A percentile compares a stretch with the other conserved stretches of the same genome.
Conservation (phyloP, 2,113 vertebrate species). For the Centrocercus urophasianus region DNA sequence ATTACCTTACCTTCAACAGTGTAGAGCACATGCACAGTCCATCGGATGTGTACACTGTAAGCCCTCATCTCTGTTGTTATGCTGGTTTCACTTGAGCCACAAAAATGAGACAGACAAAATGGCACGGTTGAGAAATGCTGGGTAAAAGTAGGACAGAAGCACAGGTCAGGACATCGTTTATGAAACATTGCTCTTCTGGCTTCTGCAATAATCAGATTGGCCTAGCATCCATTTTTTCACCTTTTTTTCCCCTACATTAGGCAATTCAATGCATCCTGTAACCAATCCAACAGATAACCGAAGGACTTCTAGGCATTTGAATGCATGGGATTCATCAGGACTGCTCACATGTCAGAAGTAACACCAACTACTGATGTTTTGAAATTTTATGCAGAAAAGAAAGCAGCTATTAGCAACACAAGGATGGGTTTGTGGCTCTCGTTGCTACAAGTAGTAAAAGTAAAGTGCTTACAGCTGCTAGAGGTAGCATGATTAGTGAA, state of each 20-base stretch:
- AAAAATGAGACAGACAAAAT: background rate
- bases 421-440: background rate
- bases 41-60: background rate
- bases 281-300: background rate
- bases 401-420: background rate
- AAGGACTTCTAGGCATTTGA: background rate
- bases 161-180: background rate
- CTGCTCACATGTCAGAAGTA: accelerated
- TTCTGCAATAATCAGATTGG: background rate
- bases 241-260: background rate
- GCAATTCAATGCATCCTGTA: background rate
- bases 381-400: background rate
- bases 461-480: background rate
- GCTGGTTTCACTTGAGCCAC: background rate
- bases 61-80: background rate
- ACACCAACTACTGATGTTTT: background rate
- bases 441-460: background rate
- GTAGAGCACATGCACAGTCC: background rate
- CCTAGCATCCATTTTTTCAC: background rate
- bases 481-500: background rate
- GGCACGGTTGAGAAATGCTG: background rate
- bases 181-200: background rate
- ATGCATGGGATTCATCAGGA: background rate
- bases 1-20: background rate
- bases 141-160: background rate